These are phyloP conservation scores for Gymnoscelis rufifasciata DNA, from an alignment of 2,888 invertebrate genomes.

Conservation along the genomic window DNA sequence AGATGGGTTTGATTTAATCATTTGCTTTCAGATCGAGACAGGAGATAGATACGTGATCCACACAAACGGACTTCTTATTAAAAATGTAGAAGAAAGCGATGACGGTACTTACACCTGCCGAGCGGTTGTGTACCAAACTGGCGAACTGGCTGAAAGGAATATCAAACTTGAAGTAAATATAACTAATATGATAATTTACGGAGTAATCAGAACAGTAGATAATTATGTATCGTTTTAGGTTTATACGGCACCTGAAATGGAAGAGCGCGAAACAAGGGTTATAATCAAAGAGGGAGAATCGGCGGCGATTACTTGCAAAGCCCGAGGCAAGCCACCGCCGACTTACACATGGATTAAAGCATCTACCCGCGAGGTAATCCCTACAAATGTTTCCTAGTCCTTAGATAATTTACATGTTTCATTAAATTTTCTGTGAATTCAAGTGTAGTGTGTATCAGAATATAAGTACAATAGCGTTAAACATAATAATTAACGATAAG, in stretches of 20 bases:
- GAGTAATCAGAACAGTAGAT: background rate
- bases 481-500: too few relatives aligned
- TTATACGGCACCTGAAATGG: conserved; percentile 86
- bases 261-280: conserved; percentile 77
- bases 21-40: conserved; percentile 75
- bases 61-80: conserved; percentile 86
- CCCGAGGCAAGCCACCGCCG: conserved; percentile 91
- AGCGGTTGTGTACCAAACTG: conserved; percentile 90
- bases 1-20: background rate
- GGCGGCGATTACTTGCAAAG: conserved; percentile 86
- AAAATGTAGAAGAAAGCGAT: conserved; percentile 87
- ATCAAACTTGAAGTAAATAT: conserved; percentile 86
- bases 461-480: too few relatives aligned
- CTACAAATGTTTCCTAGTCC: background rate
- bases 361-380: conserved; percentile 78
- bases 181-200: background rate
- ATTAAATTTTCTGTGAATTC: background rate
- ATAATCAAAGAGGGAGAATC: conserved; percentile 90
- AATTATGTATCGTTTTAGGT: conserved; percentile 67
- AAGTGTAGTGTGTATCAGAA: too few relatives aligned
- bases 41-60: conserved; percentile 86
- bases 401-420: background rate
- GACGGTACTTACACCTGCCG: conserved; percentile 93
- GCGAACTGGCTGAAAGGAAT: conserved; percentile 85
- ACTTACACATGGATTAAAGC: conserved; percentile 90